Evolutionary conservation across 2,797 vertebrate genomes (phyloP).

Genomic region (Poeciliopsis turneri): DNA sequence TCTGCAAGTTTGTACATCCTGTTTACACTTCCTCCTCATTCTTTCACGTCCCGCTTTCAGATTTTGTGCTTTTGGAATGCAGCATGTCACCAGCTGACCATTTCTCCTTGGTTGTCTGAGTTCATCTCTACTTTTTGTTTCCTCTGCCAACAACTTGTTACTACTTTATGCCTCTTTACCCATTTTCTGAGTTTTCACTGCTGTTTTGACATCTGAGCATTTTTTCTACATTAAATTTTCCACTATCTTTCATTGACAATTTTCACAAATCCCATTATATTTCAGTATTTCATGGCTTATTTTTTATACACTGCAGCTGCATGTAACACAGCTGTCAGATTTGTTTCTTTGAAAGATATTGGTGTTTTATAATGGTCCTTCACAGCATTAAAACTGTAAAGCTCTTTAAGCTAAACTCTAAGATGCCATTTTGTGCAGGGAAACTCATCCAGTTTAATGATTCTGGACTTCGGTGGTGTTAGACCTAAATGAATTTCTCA

Average conservation of each 20-base stretch:
- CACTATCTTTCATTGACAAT: constrained; percentile 15
- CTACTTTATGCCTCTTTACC: constrained; percentile 38
- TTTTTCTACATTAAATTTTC: constrained; percentile 25
- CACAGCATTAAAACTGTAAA: background rate
- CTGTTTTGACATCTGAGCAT: constrained; percentile 39
- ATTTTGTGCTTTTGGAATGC: constrained; percentile 72
- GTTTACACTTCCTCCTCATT: constrained; percentile 35
- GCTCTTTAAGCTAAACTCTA: constrained; percentile 26
- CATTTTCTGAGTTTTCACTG: constrained; percentile 26
- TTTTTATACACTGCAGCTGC: constrained; percentile 26
- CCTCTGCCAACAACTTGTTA: constrained; percentile 34
- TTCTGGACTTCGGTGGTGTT: constrained; percentile 45
- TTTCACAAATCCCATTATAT: constrained; percentile 25
- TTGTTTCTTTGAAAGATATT: constrained; percentile 23
- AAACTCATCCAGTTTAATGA: constrained; percentile 58
- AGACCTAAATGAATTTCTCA: constrained; percentile 56
- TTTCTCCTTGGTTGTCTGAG: constrained; percentile 59
- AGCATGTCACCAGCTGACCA: constrained; percentile 69
- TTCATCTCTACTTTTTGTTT: constrained; percentile 42
- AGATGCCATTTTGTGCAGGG: constrained; percentile 35
- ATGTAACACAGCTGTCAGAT: constrained; percentile 24
- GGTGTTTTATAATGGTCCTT: constrained; percentile 20
- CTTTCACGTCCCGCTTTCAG: constrained; percentile 49
- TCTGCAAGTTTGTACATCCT: constrained; percentile 40
- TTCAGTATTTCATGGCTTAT: constrained; percentile 19